Evolutionary conservation across 2,113 vertebrate genomes (phyloP), one percentile per base, ranked within the genome.

Genomic region (Melospiza georgiana): DNA sequence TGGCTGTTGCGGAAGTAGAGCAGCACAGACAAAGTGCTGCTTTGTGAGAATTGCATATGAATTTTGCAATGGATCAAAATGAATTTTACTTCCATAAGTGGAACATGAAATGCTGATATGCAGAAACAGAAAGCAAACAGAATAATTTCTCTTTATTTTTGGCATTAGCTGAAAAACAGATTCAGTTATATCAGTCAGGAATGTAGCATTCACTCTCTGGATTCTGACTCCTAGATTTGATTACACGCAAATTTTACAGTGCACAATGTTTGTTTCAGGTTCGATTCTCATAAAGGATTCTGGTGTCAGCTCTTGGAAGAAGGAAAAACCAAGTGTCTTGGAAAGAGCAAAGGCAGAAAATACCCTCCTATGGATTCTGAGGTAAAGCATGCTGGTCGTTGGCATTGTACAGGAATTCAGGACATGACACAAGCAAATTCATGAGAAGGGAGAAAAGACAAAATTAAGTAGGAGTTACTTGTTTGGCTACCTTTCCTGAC

Each of bases 261-360:
- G 0, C 58, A 41, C 62, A 69, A 20, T 84, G 19, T 67, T 62
- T 89, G 52, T 96, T 97, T 93, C 97, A 99, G 99, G 91, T 99
- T 99, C 10, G 99, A 99, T 96, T 99, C 99, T 80, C 99, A 99
- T 97, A 99, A 99, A 98, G 99, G 99, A 43, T 99, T 99, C 95
- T 99, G 99, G 99, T 99, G 99, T 97, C 99, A 99, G 94, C 98
- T 99, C 67, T 94, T 99, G 73, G 99, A 99, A 95, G 99, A 99
- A 96, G 99, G 99, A 57, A 99, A 98, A 98, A 99, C 99, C 24
- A 99, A 99, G 97, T 99, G 99, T 97, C 98, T 99, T 94, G 99
- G 99, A 33, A 99, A 99, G 94, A 99, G 98, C 97, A 99, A 99
- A 98, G 99, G 99, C 61, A 98, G 99, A 95, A 99, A 98, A 96